These are phyloP conservation scores for Cydia fagiglandana DNA, from an alignment of 1,140 invertebrate species.

Conservation along the genomic window DNA sequence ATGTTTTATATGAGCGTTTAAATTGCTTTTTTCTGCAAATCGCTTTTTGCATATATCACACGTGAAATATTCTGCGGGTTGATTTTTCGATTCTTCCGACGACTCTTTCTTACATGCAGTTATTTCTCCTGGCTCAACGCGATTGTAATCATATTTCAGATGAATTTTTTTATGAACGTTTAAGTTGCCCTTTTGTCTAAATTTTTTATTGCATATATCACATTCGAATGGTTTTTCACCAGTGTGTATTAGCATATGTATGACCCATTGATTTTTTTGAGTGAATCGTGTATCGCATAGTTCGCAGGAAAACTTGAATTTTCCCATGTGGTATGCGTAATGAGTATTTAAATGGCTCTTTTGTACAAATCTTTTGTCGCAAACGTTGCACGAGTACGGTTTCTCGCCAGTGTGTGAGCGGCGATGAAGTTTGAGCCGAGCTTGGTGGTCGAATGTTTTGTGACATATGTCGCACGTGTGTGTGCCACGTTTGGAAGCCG, in stretches of 20 bases:
- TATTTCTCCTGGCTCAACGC: background rate
- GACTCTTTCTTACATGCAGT: background rate
- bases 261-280: background rate
- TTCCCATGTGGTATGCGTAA: background rate
- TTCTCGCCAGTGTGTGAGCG: background rate
- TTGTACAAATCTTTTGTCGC: background rate
- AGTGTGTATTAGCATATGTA: slow-evolving; percentile 1
- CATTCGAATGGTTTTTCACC: background rate
- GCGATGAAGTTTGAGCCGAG: background rate
- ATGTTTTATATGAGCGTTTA: background rate
- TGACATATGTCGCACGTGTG: background rate
- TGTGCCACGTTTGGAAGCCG: background rate
- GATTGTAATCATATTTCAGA: background rate
- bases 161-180: slow-evolving; percentile 4
- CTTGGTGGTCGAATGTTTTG: background rate
- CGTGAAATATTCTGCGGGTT: background rate
- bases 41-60: slow-evolving; percentile 6
- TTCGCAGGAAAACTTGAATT: background rate
- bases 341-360: background rate
- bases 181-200: slow-evolving; percentile 1
- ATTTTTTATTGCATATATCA: background rate
- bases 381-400: background rate
- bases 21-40: background rate
- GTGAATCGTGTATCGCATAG: background rate
- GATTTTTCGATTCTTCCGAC: background rate